Percentiles rank a stretch among this genome's conserved stretches.
phyloP scores from a whole-genome alignment of 2,113 vertebrate species.

The Ictalurus furcatus region DNA sequence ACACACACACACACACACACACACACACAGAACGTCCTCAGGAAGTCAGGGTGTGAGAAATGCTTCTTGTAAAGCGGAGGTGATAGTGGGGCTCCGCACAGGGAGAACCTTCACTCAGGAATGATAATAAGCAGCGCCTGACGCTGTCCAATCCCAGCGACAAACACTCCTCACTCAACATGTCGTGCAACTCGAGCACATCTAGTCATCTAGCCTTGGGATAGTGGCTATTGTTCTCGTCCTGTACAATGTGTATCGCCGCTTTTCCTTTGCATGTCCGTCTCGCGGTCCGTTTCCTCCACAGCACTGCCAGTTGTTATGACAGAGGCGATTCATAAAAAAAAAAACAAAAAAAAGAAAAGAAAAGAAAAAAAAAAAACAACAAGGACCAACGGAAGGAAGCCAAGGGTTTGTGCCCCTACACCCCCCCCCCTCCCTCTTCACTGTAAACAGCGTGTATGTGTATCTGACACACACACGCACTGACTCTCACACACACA shows the following conservation, averaged over 20 bases:
- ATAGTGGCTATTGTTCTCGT: slow-evolving; percentile 52
- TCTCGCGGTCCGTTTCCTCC: slow-evolving; percentile 58
- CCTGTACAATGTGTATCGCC: slow-evolving; percentile 44
- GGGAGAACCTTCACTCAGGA: slow-evolving; percentile 34
- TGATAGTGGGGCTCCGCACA: slow-evolving; percentile 27
- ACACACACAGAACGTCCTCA: slow-evolving; percentile 34
- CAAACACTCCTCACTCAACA: slow-evolving; percentile 24
- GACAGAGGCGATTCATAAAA: slow-evolving; percentile 64
- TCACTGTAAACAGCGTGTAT: slow-evolving; percentile 70
- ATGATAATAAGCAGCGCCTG: slow-evolving; percentile 41
- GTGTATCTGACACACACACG: slow-evolving; percentile 54
- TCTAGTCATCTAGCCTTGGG: slow-evolving; percentile 50
- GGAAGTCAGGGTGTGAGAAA: slow-evolving; percentile 64
- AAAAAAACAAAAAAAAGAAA: neutral
- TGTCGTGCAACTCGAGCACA: slow-evolving; percentile 35
- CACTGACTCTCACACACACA: slow-evolving; percentile 47
- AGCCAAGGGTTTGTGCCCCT: slow-evolving; percentile 66
- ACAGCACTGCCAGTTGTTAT: slow-evolving; percentile 64
- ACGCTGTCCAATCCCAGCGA: slow-evolving; percentile 23
- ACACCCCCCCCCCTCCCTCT: slow-evolving; percentile 14
- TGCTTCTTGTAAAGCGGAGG: slow-evolving; percentile 24
- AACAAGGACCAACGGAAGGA: slow-evolving; percentile 71
- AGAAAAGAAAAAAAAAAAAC: neutral
- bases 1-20: slow-evolving; percentile 21
- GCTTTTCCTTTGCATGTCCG: slow-evolving; percentile 42